These are phyloP conservation scores for Busseola fusca DNA, from an alignment of 2,888 invertebrate species.

Conservation along the genomic window DNA sequence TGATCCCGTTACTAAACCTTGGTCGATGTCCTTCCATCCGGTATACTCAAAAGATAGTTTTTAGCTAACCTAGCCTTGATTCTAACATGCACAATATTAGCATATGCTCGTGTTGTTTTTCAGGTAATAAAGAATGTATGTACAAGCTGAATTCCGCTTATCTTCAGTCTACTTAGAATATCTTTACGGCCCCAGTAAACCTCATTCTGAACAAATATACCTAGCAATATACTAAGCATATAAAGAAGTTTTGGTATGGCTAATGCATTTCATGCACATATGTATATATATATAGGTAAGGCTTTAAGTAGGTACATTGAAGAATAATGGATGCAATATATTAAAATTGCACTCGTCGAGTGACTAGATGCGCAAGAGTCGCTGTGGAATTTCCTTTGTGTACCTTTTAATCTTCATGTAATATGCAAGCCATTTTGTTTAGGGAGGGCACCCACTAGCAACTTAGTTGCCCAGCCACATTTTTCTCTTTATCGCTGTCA, in stretches of 20 bases:
- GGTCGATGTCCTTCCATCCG: constrained; percentile 56
- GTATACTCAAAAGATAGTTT: constrained; percentile 39
- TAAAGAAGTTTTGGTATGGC: constrained; percentile 14
- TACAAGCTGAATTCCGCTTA: constrained; percentile 35
- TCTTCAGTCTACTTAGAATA: constrained; percentile 36
- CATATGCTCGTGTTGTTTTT: constrained; percentile 26
- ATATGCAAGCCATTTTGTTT: constrained; percentile 12
- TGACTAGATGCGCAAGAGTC: constrained; percentile 16
- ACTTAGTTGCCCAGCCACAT: not conserved
- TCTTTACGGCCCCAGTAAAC: constrained; percentile 40
- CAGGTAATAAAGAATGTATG: constrained; percentile 2
- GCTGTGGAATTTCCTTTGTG: constrained; percentile 38
- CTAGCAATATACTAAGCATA: not conserved
- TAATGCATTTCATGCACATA: constrained; percentile 1
- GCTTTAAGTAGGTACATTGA: not conserved
- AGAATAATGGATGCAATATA: constrained; percentile 18
- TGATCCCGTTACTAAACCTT: constrained; percentile 63
- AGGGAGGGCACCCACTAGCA: not conserved
- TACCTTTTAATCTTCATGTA: constrained; percentile 12
- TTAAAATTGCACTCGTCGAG: constrained; percentile 7
- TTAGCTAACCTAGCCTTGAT: constrained; percentile 25
- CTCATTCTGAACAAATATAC: constrained; percentile 18
- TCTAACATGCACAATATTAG: constrained; percentile 19
- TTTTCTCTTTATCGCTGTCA: not conserved
- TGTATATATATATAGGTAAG: not conserved